These are phyloP conservation scores for Raja brachyura DNA, from an alignment of 2,113 vertebrate genomes.

Conservation along the genomic window DNA sequence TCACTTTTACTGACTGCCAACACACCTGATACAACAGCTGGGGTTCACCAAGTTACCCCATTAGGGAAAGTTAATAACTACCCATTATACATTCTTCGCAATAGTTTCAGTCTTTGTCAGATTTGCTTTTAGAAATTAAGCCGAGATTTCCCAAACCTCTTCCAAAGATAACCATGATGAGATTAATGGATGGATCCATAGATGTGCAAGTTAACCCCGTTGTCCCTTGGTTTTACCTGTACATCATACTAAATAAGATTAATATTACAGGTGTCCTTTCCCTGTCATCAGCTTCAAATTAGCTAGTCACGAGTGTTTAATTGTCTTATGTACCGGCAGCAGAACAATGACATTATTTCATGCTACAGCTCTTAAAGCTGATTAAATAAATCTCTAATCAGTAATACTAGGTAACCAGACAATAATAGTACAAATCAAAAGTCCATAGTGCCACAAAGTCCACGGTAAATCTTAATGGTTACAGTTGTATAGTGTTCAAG, in stretches of 20 bases:
- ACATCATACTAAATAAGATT: neutral
- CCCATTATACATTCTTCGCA: neutral
- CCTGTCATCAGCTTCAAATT: neutral
- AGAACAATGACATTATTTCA: too few species aligned
- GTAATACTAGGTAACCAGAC: too few species aligned
- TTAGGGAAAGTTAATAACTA: neutral
- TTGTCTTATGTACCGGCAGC: too few species aligned
- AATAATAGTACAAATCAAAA: too few species aligned
- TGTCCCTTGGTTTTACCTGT: neutral
- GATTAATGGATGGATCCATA: neutral
- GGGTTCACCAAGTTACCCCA: neutral
- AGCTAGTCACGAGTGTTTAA: too few species aligned
- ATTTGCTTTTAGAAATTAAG: neutral
- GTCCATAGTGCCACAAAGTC: too few species aligned
- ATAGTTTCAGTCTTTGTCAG: neutral
- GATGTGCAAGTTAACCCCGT: neutral
- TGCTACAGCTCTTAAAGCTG: too few species aligned
- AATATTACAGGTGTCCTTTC: neutral
- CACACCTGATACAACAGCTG: constrained; percentile 21
- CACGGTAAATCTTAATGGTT: too few species aligned
- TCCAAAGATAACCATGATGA: too few species aligned
- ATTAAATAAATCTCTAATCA: too few species aligned
- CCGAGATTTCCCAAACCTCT: neutral
- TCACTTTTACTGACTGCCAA: neutral
- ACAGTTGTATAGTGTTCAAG: too few species aligned